phyloP scores from a whole-genome alignment of 2,113 vertebrate species.

The Oncorhynchus clarkii region DNA sequence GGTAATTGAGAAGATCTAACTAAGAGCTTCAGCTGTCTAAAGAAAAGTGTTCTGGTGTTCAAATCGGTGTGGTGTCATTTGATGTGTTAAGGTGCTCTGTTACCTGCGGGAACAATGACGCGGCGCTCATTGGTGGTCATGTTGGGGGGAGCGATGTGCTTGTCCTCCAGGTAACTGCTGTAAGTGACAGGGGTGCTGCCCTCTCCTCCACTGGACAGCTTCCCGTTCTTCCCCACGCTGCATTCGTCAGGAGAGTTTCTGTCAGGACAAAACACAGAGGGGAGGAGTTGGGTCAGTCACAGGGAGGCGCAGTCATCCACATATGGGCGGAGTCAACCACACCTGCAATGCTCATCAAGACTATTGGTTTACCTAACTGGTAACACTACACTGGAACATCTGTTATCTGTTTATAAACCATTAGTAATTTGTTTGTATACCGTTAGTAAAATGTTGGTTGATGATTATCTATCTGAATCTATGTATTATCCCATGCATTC shows the following conservation, averaged over 20 bases:
- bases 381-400: too few species aligned
- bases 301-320: neutral
- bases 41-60: neutral
- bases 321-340: neutral
- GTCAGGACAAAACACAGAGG: conserved; percentile 11
- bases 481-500: neutral
- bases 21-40: neutral
- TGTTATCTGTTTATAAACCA: too few species aligned
- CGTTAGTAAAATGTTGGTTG: too few species aligned
- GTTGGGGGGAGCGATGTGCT: conserved; percentile 83
- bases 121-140: conserved; percentile 85
- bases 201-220: conserved; percentile 76
- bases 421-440: too few species aligned
- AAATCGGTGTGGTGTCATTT: neutral
- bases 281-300: neutral
- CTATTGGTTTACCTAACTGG: too few species aligned
- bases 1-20: neutral
- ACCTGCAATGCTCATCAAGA: too few species aligned
- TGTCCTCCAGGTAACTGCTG: conserved; percentile 85
- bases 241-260: conserved; percentile 85
- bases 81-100: conserved; percentile 17
- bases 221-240: conserved; percentile 80
- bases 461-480: too few species aligned
- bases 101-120: conserved; percentile 88
- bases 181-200: conserved; percentile 75